Base-by-base conservation (phyloP, 92 coral and sea anemone species). In the Actinernus sp. region DNA sequence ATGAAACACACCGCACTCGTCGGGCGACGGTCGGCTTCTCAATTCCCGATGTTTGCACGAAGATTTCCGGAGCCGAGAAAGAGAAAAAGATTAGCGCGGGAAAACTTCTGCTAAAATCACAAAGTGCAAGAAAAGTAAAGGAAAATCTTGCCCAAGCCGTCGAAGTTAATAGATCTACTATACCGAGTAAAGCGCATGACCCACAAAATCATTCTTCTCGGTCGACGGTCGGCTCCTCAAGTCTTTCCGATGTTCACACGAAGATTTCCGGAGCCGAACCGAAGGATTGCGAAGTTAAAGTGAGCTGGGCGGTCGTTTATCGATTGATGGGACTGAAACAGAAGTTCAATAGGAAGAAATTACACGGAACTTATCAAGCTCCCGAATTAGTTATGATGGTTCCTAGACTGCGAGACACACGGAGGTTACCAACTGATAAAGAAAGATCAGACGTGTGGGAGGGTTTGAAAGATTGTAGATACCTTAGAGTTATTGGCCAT, bases 181-280 rank as follows among this genome's bases (percentile, higher is more conserved):
- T 9, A 17, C 10, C 5, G 19, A 36, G 7, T 36, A 36, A n/a
- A n/a, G n/a, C n/a, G n/a, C n/a, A n/a, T n/a, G n/a, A n/a, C n/a
- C n/a, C 41, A 36, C 41, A 36, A 36, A 7, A 7, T 36, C 41
- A 36, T 7, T 36, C 60, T 5, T 18, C 37, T 3, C 54, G 41
- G 19, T 2, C 31, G 1, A 16, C 48, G 44, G 72, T 62, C 3
- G 50, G 25, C 11, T 46, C 44, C 4, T 70, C 78, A 45, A 70
- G 78, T 57, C 78, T 70, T 30, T 46, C 78, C 49, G 78, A 70
- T 47, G 52, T 57, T 17, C 66, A 66, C 19, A 40, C 65, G 58
- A 41, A 31, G 16, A 3, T 29, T 70, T 57, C 66, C 55, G 78
- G 30, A 3, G 55, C 31, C 1, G 46, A 53, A 20, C 65, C 78